Base-by-base conservation (phyloP, 2,888 invertebrate genomes). In the Steromphala cineraria region DNA sequence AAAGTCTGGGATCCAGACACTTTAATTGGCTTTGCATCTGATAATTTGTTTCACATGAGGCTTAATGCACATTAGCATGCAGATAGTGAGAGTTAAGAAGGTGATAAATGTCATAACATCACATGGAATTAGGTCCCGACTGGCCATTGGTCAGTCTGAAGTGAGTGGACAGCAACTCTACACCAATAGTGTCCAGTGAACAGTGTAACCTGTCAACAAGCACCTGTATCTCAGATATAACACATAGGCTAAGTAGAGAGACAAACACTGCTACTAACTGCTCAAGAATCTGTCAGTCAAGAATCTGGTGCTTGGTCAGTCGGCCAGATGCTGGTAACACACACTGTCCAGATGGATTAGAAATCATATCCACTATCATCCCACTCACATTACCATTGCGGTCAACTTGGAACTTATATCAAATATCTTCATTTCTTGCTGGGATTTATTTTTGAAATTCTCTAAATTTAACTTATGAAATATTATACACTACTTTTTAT, bases 1-100 rank as follows among this genome's bases (percentile, higher is more conserved):
- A 40, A 71, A 71, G 71, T 71, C 71, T 71, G 71, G 3, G 13
- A 19, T 8, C 71, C 71, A 71, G 71, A 71, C 71, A n/a, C 71
- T 40, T 71, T 71, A 71, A 71, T 71, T 71, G 71, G 13, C n/a
- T 31, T 5, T 36, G 36, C 19, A 40, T 36, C 36, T 71, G 31
- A 71, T 40, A 36, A 71, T 36, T 71, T 71, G 36, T 36, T 71
- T 71, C 36, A 28, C 28, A 40, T 10, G 36, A 71, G 71, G 36
- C 19, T 71, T 71, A 71, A 71, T 40, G 40, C 71, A 71, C 71
- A 71, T 71, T 71, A 71, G 19, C 4, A 17, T 36, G 10, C 36
- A 31, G 71, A 71, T 71, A 71, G 71, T 0, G 36, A 36, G 19
- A 36, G 40, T 21, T 56, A 56, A 40, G 71, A 71, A 71, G 28